A percentile compares a stretch with the other conserved stretches of the same genome.
Conservation (phyloP, 2,888 invertebrate genomes). For the Yponomeuta cagnagella region DNA sequence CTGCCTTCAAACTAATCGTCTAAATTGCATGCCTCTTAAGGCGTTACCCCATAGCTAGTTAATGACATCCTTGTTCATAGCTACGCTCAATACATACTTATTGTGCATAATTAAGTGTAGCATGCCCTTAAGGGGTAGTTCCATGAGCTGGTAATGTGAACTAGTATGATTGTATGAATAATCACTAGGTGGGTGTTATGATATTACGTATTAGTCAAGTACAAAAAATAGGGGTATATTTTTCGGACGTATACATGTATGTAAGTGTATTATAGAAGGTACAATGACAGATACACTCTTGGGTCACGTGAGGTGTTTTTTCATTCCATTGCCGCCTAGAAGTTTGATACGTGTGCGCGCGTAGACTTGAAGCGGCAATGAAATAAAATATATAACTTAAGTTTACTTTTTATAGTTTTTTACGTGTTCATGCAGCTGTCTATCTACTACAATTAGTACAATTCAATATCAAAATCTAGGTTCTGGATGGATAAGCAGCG, state of each 20-base stretch:
- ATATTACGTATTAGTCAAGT: neutral
- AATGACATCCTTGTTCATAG: slow-evolving; percentile 57
- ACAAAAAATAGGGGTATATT: neutral
- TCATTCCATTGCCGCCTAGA: no score
- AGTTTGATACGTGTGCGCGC: no score
- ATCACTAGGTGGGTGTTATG: neutral
- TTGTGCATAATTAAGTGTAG: slow-evolving; percentile 30
- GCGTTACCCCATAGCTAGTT: slow-evolving; percentile 37
- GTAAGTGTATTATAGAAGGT: neutral
- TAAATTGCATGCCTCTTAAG: slow-evolving; percentile 65
- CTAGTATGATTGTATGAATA: neutral
- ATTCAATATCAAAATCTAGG: no score
- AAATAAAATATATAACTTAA: no score
- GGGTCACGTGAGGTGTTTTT: no score
- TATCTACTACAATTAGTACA: no score
- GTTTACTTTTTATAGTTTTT: no score
- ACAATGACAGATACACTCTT: no score
- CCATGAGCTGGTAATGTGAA: neutral
- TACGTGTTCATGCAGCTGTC: no score
- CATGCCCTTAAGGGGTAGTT: slow-evolving; percentile 8
- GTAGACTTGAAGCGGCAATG: no score
- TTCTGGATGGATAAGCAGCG: no score
- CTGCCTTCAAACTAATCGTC: slow-evolving; percentile 50
- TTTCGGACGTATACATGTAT: neutral
- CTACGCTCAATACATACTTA: slow-evolving; percentile 32